These are phyloP conservation scores for Macrotus californicus DNA, from an alignment of 2,113 vertebrate genomes.

Conservation along the genomic window DNA sequence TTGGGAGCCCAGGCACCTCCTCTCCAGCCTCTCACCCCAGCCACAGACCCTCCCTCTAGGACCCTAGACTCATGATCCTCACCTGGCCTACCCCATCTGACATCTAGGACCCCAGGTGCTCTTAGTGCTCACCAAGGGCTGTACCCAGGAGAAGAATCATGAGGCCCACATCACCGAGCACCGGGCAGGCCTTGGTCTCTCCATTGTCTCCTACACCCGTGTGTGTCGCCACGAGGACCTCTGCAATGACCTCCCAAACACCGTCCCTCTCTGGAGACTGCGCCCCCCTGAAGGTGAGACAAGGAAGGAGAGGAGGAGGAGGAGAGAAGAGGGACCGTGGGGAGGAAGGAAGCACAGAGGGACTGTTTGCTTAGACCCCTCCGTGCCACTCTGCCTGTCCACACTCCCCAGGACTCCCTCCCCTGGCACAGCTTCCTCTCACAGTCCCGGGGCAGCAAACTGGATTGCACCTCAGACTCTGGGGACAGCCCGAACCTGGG, in stretches of 20 bases:
- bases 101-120: background rate
- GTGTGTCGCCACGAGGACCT: background rate
- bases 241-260: conserved; percentile 40
- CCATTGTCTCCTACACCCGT: conserved; percentile 23
- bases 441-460: background rate
- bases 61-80: too few species aligned
- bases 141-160: background rate
- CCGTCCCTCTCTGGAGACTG: fast-evolving
- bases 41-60: background rate
- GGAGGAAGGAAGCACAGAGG: too few species aligned
- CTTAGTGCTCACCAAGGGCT: conserved; percentile 13
- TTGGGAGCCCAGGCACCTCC: fast-evolving
- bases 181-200: background rate
- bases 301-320: too few species aligned
- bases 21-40: background rate
- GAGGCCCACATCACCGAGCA: background rate
- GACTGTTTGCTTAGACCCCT: background rate
- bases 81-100: background rate
- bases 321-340: background rate
- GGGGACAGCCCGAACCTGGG: too few species aligned
- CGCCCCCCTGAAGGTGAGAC: background rate
- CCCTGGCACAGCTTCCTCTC: background rate
- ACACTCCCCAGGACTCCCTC: background rate
- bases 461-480: background rate
- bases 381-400: fast-evolving